These are phyloP conservation scores for Agrotis puta DNA, from an alignment of 2,888 invertebrate species.

Conservation along the genomic window DNA sequence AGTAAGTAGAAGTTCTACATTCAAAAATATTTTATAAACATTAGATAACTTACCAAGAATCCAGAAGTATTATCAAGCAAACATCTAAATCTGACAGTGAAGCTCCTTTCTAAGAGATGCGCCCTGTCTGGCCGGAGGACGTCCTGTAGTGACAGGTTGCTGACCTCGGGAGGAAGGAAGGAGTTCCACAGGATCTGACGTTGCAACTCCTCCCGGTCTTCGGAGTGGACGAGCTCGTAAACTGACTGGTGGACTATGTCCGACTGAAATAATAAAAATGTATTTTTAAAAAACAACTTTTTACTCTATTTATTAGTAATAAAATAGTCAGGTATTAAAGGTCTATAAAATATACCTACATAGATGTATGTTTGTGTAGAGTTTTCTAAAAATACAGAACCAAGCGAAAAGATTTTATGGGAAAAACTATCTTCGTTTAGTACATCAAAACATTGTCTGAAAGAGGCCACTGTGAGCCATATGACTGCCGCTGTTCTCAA, in stretches of 20 bases:
- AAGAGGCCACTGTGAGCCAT: too few species aligned
- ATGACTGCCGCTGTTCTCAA: too few species aligned
- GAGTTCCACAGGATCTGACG: slow-evolving; percentile 98
- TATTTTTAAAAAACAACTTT: too few species aligned
- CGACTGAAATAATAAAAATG: slow-evolving; percentile 93
- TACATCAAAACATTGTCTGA: too few species aligned
- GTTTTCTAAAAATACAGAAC: too few species aligned
- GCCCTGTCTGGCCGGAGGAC: slow-evolving; percentile 97
- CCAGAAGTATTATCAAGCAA: slow-evolving; percentile 99
- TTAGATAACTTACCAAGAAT: slow-evolving; percentile 95
- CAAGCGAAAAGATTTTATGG: too few species aligned
- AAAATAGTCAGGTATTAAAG: too few species aligned
- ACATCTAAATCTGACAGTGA: slow-evolving; percentile 99
- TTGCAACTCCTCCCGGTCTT: slow-evolving; percentile 99
- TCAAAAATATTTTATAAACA: too few species aligned
- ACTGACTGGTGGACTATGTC: slow-evolving; percentile 99
- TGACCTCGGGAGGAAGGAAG: slow-evolving; percentile 95
- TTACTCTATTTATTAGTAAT: background rate
- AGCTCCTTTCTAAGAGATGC: slow-evolving; percentile 98
- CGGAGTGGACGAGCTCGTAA: slow-evolving; percentile 99
- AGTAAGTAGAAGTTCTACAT: too few species aligned
- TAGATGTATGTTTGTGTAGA: too few species aligned
- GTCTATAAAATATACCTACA: too few species aligned
- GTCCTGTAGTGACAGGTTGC: slow-evolving; percentile 95
- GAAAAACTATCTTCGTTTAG: too few species aligned